Evolutionary conservation across 2,113 vertebrate genomes (phyloP), one percentile per base, ranked within the genome.

Genomic region (Amia ocellicauda): DNA sequence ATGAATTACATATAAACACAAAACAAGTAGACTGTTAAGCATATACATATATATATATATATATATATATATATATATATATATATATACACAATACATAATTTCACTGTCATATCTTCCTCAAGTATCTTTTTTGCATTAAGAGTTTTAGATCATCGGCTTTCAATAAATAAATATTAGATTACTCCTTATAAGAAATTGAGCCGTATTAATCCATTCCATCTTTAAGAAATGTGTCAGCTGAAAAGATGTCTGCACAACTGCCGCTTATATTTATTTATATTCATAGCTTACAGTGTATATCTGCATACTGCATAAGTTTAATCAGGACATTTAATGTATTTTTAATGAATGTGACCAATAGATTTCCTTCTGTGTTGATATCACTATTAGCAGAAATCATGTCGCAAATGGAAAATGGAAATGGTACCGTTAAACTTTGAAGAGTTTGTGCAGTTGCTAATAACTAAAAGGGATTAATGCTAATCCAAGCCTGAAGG

Each of bases 391-490:
- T 61, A 29, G 51, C 62, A 57, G 70, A 28, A 28, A 31, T 52
- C 7, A 36, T 26, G n/a, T 36, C 17, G 53, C 43, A 20, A 42
- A 17, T 19, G 4, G 54, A 71, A 60, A 60, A 66, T 26, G 73
- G 45, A 53, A 72, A 52, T 31, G 51, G 50, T 57, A 36, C 43
- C 71, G 60, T 62, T 64, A 20, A 66, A 75, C 58, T 78, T 62
- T 70, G 62, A 66, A 69, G 78, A 70, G 63, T 60, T 64, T 72
- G 60, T 70, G 73, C 43, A 66, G 67, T 66, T 17, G 31, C 69
- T 81, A 83, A 80, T 79, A 85, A 80, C 72, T 71, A 75, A 66
- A 77, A 75, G 64, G 76, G 77, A 86, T 85, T 79, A 79, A 74
- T 74, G 69, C 72, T 80, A 85, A 87, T 81, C 77, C 76, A 17